phyloP scores from a whole-genome alignment of 2,888 invertebrate species.

The Cheilosia scutellata region DNA sequence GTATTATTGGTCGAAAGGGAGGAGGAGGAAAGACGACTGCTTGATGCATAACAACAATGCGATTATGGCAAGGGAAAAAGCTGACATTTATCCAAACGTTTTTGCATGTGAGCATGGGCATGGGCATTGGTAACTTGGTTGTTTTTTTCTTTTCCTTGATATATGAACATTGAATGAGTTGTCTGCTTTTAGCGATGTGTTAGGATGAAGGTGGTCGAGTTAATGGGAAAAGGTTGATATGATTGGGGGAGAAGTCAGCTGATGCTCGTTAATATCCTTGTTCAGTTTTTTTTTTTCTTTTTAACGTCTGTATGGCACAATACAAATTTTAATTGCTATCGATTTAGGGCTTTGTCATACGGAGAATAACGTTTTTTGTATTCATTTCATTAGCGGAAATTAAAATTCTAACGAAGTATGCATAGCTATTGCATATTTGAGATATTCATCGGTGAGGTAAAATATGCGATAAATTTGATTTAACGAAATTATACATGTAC shows the following conservation, averaged over 20 bases:
- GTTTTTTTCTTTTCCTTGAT: slow-evolving; percentile 30
- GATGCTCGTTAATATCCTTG: slow-evolving; percentile 34
- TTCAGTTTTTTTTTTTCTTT: slow-evolving; percentile 25
- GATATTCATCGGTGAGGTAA: too few species aligned
- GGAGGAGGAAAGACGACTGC: slow-evolving; percentile 50
- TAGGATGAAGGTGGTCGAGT: slow-evolving; percentile 47
- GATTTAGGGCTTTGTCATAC: slow-evolving; percentile 47
- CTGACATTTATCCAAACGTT: slow-evolving; percentile 70
- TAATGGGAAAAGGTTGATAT: slow-evolving; percentile 49
- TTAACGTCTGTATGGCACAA: slow-evolving; percentile 49
- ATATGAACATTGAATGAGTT: slow-evolving; percentile 51
- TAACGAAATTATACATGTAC: too few species aligned
- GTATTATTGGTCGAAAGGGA: slow-evolving; percentile 6
- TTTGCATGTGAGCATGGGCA: slow-evolving; percentile 32
- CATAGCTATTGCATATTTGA: too few species aligned
- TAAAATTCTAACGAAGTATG: too few species aligned
- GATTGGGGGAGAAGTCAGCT: slow-evolving; percentile 53
- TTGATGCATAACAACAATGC: slow-evolving; percentile 75
- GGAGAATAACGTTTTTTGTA: not conserved
- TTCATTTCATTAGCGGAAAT: not conserved
- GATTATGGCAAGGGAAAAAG: slow-evolving; percentile 60
- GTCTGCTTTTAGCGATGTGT: slow-evolving; percentile 51
- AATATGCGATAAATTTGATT: too few species aligned
- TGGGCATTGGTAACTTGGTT: not conserved
- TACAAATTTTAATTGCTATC: slow-evolving; percentile 66